Base-by-base conservation (phyloP, 2,888 invertebrate genomes). In the Diaprepes abbreviatus region DNA sequence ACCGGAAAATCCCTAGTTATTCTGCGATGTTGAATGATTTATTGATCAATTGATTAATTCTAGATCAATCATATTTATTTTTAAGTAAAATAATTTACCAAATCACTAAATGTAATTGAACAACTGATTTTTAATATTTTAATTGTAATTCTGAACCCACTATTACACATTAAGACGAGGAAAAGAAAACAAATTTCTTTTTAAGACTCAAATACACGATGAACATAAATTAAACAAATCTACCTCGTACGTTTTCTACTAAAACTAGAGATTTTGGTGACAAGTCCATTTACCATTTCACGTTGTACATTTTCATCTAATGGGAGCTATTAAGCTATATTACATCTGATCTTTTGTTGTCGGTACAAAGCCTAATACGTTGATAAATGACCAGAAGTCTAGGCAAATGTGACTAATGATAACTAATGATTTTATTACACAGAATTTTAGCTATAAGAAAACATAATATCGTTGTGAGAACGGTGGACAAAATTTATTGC, bases 381-480 rank as follows among this genome's bases (percentile, higher is more conserved):
- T 69, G 63, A 69, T 69, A 69, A 69, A 69, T 69, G 63, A 69
- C 62, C 62, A 52, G 40, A 35, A 59, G 58, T 59, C 58, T 66
- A 59, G 62, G 62, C 62, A 57, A 68, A 63, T 60, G 54, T 55
- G 68, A 68, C 60, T 62, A 68, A 68, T 54, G 50, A 40, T 40
- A 58, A 48, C 66, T 66, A 66, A 66, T 66, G 58, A 66, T 66
- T 66, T 40, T 58, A 66, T 66, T 66, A 52, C 38, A 50, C 35
- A 7, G 33, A 31, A 33, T 21, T 17, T 48, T 12, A 1, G 38
- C 50, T 40, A 52, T 24, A 52, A 59, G 40, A 52, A 59, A 59
- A 6, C 14, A 9, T 6, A 28, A 28, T 28, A 50, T 28, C 28
- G 16, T 2, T 50, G 28, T 28, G 48, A 24, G 21, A 16, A 28